Evolutionary conservation across 2,113 vertebrate species (phyloP), one percentile per base, ranked within the genome.

Genomic region (Eleginops maclovinus): DNA sequence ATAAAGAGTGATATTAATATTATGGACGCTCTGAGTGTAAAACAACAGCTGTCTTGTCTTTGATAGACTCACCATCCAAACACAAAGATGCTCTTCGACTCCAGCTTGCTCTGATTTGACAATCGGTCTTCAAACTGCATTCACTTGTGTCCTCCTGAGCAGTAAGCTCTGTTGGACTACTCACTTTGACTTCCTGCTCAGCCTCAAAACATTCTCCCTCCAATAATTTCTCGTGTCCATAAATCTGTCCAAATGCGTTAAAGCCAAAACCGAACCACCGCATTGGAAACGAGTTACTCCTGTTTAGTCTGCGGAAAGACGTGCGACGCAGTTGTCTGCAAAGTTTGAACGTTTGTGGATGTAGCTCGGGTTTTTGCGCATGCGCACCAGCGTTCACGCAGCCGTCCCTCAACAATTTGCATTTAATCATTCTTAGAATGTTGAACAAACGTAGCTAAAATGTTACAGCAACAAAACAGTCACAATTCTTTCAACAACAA

Each of bases 201-300:
- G 41, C 6, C 22, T 74, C 71, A 4, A 28, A 24, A 7, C 11
- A 26, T 10, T 56, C 58, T 47, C 21, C 75, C 54, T 3, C n/a
- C 0, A 0, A 8, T 0, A 10, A 26, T 6, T 65, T 58, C 0
- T 77, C 55, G 11, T 19, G 43, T 0, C 31, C 50, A 11, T 16
- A 2, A 59, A 92, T 95, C 87, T 96, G 96, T 55, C 94, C 94
- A 61, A 97, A 97, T 1, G 90, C 94, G 36, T 95, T 95, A 50
- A 96, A 97, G 0, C 96, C 96, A 15, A 97, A 97, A 0, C 95
- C 96, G 22, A 95, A 96, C 96, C 96, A 97, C 58, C 40, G 85
- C 94, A 94, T 94, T 54, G 24, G 61, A 51, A n/a, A 50, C 7
- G 0, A 31, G 1, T 16, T 0, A 17, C 2, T 40, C 24, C 24